Evolutionary conservation across 2,888 invertebrate species (phyloP).

Genomic region (Spilarctia lutea): DNA sequence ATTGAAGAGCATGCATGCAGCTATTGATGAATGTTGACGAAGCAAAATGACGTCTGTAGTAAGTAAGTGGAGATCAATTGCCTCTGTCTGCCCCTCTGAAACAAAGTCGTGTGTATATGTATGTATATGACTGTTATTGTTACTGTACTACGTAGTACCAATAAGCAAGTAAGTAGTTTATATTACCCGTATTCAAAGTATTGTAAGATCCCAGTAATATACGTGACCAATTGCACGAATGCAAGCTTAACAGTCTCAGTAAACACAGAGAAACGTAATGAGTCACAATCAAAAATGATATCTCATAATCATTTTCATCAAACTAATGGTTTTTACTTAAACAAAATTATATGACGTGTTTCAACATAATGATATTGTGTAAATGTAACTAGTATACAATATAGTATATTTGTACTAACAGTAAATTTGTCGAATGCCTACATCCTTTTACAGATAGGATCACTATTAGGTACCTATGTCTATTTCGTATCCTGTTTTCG

Average conservation of each 20-base stretch:
- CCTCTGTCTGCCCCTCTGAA: too few species aligned
- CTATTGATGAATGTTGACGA: too few species aligned
- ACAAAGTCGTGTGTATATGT: not conserved
- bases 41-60: too few species aligned
- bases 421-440: not conserved
- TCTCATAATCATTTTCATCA: not conserved
- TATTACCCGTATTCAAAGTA: not conserved
- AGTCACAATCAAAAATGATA: conserved; percentile 11
- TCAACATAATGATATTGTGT: not conserved
- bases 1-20: too few species aligned
- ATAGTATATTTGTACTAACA: not conserved
- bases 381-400: not conserved
- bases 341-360: not conserved
- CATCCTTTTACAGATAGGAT: not conserved
- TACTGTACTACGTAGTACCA: not conserved
- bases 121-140: not conserved
- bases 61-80: too few species aligned
- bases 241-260: conserved; percentile 15
- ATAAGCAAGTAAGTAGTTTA: not conserved
- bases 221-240: conserved; percentile 58
- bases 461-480: not conserved
- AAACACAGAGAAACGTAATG: conserved; percentile 17
- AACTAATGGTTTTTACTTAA: not conserved
- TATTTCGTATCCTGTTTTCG: not conserved
- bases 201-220: conserved; percentile 13